Evolutionary conservation across 2,113 vertebrate genomes (phyloP), one percentile per base, ranked within the genome.

Genomic region (Tenebrosternarchus preto): DNA sequence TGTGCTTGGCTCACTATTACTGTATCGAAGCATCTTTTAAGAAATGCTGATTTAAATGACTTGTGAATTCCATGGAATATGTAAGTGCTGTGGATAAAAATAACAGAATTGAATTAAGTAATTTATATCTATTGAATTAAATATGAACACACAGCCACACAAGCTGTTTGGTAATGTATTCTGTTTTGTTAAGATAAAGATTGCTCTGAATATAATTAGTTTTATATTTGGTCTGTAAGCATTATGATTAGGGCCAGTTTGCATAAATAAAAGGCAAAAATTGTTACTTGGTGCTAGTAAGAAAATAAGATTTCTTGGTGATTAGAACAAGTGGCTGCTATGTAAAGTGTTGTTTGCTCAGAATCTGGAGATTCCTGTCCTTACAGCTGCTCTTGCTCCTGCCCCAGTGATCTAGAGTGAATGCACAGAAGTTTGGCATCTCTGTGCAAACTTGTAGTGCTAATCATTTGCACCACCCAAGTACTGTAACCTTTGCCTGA

Each of bases 1-100:
- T 80, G 78, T 66, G 50, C n/a, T 80, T 68, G 68, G n/a, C 61
- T 83, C 31, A 76, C 0, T n/a, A 15, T 69, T 61, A 20, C 64
- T 69, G 46, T n/a, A 17, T 70, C 1, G 0, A 70, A 61, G 46
- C 24, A 27, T 72, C 74, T 75, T 16, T 25, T 22, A n/a, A 56
- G 60, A 33, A 43, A 43, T 61, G 6, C 1, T 60, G 25, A 0
- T 43, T 43, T 43, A 29, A 46, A 31, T 8, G 3, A 17, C 12
- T 6, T 59, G 27, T 66, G 70, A 4, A 70, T 31, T 22, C 53
- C 11, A 22, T 55, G 5, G 16, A 61, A n/a, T 64, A 8, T 75
- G 19, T 46, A 63, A 15, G 46, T 6, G 17, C 9, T 67, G 15
- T 31, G 27, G 0, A 33, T 67, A 12, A 67, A 67, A 43, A 8